A percentile compares a stretch with the other conserved stretches of the same genome.
These are phyloP conservation scores for Chelonia mydas DNA, from an alignment of 2,797 vertebrate species.

Conservation along the genomic window DNA sequence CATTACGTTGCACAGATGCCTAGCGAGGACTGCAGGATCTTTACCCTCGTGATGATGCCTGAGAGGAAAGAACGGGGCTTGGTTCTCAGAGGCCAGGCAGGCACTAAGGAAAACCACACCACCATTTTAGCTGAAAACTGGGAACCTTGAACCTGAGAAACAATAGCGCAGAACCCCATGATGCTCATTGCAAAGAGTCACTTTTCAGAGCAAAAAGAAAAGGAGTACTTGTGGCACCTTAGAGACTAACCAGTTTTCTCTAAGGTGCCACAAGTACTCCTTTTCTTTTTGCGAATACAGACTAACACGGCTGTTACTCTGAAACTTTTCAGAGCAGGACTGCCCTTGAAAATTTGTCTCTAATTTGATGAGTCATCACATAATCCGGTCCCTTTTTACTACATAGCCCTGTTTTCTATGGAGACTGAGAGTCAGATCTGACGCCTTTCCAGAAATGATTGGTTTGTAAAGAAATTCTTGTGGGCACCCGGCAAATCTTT, in stretches of 20 bases:
- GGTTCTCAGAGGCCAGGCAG: not conserved
- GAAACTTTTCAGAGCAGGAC: not conserved
- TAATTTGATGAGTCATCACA: not conserved
- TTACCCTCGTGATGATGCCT: not conserved
- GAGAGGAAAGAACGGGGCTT: not conserved
- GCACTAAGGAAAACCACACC: not conserved
- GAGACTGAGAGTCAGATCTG: not conserved
- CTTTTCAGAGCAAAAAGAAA: not conserved
- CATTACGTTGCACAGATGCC: not conserved
- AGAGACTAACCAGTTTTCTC: too few species aligned
- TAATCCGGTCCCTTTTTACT: not conserved
- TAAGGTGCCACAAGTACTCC: too few species aligned
- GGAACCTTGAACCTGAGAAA: not conserved
- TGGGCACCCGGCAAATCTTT: too few species aligned
- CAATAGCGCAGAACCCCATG: not conserved
- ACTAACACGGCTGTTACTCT: too few species aligned
- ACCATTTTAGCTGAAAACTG: not conserved
- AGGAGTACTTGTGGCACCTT: too few species aligned
- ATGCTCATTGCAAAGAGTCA: too few species aligned
- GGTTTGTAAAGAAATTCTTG: too few species aligned
- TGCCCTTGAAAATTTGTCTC: not conserved
- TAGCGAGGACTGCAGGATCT: not conserved
- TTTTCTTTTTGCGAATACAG: too few species aligned
- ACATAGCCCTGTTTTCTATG: not conserved
- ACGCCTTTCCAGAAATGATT: not conserved